Evolutionary conservation across 1,140 invertebrate genomes (phyloP), one percentile per base, ranked within the genome.

Genomic region (Eriosoma lanigerum): DNA sequence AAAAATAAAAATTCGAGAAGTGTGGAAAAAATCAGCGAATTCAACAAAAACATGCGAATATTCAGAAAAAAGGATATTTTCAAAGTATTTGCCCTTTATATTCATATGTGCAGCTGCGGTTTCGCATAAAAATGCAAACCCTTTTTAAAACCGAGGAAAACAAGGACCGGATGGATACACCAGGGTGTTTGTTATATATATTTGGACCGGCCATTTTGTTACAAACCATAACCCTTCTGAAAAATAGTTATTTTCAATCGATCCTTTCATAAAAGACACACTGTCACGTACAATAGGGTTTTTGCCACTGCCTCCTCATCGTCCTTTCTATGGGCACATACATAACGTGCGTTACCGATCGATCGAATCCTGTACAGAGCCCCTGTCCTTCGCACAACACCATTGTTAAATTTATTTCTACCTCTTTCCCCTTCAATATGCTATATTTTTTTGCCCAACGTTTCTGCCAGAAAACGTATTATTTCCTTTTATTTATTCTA

Each of bases 171-270:
- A 56, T 76, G 73, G 66, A 68, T 68, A 68, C 21, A 32, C 66
- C 66, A 68, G 66, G 66, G 66, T 68, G 66, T 68, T 68, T 44
- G 44, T 48, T 68, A 26, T 68, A 38, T 68, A 38, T 38, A 68
- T 68, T 68, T 68, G 66, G 38, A 68, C 66, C 75, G 56, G 75
- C 75, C 75, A 78, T 78, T 78, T 78, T 78, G 75, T 78, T 78
- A 78, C 75, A 78, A 78, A 60, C 75, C 75, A 78, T 78, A 78
- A 78, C 75, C 75, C 75, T 78, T 78, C 75, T 78, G 75, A 78
- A 78, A 78, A 78, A 78, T 78, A 78, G 75, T 62, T 60, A 78
- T 78, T 78, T 78, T 76, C 75, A n/a, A 78, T 78, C 75, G 75
- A 78, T 78, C 75, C 75, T 78, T 78, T 78, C 56, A 78, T 78